Conservation (phyloP, 2,888 invertebrate species). For the Antheraea yamamai region DNA sequence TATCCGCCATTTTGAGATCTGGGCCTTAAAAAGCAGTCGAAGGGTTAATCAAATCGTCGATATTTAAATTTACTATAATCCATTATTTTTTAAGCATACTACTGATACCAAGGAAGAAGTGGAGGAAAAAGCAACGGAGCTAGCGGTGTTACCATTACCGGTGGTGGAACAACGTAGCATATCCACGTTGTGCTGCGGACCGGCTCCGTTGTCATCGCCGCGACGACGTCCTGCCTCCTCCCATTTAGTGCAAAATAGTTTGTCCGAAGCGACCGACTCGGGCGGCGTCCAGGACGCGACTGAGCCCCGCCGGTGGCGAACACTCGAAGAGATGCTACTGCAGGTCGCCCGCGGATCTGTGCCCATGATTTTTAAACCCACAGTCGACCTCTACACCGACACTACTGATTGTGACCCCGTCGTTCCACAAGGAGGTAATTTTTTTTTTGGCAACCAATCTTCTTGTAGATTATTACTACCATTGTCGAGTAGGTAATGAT, state of each 20-base stretch:
- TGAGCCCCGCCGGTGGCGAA: conserved; percentile 83
- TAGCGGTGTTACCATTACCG: conserved; percentile 89
- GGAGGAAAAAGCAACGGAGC: conserved; percentile 41
- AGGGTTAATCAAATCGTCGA: too few relatives aligned
- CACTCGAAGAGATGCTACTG: conserved; percentile 89
- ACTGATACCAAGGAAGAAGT: background rate
- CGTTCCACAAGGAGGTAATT: conserved; percentile 86
- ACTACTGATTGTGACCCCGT: conserved; percentile 86
- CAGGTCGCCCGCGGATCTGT: conserved; percentile 86
- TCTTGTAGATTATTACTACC: too few relatives aligned
- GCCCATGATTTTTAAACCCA: conserved; percentile 90
- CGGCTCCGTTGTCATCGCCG: conserved; percentile 79
- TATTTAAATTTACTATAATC: background rate
- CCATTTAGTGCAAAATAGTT: conserved; percentile 61
- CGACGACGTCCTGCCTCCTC: conserved; percentile 81
- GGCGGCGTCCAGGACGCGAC: conserved; percentile 34
- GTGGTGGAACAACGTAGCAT: conserved; percentile 85
- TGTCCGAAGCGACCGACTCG: conserved; percentile 30
- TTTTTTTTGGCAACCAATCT: background rate
- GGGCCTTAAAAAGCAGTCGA: too few relatives aligned
- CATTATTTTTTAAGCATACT: conserved; percentile 55
- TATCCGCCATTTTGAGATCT: too few relatives aligned
- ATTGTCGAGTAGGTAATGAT: too few relatives aligned
- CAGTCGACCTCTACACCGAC: conserved; percentile 87
- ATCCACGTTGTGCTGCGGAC: conserved; percentile 86